Conservation (phyloP, 2,113 vertebrate genomes). For the Nyctereutes procyonoides region DNA sequence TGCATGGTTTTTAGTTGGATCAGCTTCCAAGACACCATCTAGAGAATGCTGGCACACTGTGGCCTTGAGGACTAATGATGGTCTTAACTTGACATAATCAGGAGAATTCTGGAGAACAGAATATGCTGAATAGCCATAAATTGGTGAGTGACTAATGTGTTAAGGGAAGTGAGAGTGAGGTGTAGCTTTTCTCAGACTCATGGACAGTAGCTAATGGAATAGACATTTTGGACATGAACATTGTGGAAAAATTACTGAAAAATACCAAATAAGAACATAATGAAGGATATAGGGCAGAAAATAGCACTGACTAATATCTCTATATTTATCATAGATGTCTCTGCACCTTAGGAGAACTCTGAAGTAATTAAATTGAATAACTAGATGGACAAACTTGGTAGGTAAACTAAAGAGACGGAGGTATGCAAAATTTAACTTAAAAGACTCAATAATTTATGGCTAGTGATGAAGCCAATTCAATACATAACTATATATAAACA, state of each 20-base stretch:
- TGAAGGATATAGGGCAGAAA: not conserved
- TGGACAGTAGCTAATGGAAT: not conserved
- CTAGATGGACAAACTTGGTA: not conserved
- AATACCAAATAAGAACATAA: not conserved
- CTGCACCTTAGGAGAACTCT: not conserved
- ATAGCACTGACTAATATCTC: not conserved
- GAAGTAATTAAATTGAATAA: not conserved
- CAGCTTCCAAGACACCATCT: not conserved
- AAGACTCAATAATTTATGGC: not conserved
- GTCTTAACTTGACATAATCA: not conserved
- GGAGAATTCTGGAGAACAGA: not conserved
- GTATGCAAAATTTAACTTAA: not conserved
- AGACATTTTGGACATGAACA: not conserved
- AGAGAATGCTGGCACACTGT: not conserved
- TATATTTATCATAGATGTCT: not conserved
- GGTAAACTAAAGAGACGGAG: not conserved
- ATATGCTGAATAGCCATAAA: not conserved
- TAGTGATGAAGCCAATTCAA: not conserved
- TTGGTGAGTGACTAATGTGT: not conserved
- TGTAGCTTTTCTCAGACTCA: not conserved
- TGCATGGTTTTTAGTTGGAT: not conserved
- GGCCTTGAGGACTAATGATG: not conserved
- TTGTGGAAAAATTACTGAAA: not conserved
- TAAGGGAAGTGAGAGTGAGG: not conserved
- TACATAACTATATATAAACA: not conserved